A percentile compares a stretch with the other conserved stretches of the same genome.
Conservation (phyloP, 2,113 vertebrate genomes). For the Pedetes capensis region DNA sequence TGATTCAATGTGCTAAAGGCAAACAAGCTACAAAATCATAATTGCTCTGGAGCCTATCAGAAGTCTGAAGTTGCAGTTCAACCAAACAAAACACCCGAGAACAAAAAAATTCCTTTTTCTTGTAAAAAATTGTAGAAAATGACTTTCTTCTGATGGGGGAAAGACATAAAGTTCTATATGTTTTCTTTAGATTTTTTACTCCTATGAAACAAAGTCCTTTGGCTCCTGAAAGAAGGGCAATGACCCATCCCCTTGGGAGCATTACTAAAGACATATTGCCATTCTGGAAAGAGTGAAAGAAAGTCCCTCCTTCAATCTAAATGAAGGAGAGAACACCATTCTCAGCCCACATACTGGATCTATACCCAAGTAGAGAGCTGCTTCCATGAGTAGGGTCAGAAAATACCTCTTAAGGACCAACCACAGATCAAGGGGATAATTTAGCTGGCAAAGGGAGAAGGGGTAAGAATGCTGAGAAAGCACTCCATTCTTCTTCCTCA, state of each 20-base stretch:
- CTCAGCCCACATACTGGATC: background rate
- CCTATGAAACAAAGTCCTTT: background rate
- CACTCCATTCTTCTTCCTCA: accelerated
- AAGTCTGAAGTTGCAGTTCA: background rate
- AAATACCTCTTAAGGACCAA: background rate
- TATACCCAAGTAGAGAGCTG: background rate
- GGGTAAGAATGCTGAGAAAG: background rate
- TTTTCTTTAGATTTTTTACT: background rate
- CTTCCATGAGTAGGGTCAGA: background rate
- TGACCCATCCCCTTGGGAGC: background rate
- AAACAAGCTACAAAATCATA: background rate
- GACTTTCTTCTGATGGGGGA: background rate
- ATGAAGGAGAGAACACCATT: background rate
- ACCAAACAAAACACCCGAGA: background rate
- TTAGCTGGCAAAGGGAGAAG: background rate
- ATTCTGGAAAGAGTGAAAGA: background rate
- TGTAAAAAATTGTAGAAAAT: background rate
- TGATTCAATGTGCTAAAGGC: background rate
- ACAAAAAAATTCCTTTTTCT: background rate
- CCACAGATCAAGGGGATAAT: background rate
- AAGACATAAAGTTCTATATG: background rate
- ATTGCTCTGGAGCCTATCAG: background rate
- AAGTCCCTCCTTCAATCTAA: background rate
- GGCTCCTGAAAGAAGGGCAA: background rate
- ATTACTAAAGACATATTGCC: background rate